Evolutionary conservation across 2,888 invertebrate species (phyloP).

Genomic region (Serripes groenlandicus): DNA sequence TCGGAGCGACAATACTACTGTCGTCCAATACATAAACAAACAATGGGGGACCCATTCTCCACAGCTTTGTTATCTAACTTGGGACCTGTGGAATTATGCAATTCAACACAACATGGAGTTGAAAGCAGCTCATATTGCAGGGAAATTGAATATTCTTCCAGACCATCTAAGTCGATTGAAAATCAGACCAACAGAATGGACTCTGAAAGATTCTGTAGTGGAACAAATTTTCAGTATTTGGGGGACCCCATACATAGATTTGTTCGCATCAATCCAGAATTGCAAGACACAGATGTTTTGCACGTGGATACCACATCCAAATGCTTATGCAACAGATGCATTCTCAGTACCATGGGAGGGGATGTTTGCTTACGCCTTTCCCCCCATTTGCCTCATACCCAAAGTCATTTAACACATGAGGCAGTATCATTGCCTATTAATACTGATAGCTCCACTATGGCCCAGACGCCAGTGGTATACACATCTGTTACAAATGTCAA

Average conservation of each 20-base stretch:
- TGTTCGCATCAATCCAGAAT: too few species aligned
- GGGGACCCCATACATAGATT: neutral
- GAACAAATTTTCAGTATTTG: neutral
- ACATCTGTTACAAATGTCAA: conserved; percentile 3
- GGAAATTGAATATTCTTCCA: neutral
- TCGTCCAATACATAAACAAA: conserved; percentile 16
- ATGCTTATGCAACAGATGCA: too few species aligned
- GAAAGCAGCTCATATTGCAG: neutral
- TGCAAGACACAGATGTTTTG: too few species aligned
- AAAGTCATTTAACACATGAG: conserved; percentile 16
- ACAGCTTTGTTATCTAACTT: conserved; percentile 6
- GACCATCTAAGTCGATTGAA: too few species aligned
- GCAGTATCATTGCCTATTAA: conserved; percentile 7
- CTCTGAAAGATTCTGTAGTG: neutral
- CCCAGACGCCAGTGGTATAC: conserved; percentile 26
- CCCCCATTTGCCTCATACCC: conserved; percentile 12
- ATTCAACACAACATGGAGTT: too few species aligned
- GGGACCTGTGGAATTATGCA: conserved; percentile 9
- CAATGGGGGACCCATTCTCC: conserved; percentile 20
- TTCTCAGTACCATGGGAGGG: neutral
- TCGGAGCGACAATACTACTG: conserved; percentile 22
- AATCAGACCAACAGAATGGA: neutral
- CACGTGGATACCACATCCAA: too few species aligned
- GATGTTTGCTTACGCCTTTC: conserved; percentile 6
- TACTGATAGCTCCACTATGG: conserved; percentile 15